Percentiles rank a stretch among this genome's conserved stretches.
phyloP scores from a whole-genome alignment of 2,797 vertebrate genomes.

The Coendou prehensilis region DNA sequence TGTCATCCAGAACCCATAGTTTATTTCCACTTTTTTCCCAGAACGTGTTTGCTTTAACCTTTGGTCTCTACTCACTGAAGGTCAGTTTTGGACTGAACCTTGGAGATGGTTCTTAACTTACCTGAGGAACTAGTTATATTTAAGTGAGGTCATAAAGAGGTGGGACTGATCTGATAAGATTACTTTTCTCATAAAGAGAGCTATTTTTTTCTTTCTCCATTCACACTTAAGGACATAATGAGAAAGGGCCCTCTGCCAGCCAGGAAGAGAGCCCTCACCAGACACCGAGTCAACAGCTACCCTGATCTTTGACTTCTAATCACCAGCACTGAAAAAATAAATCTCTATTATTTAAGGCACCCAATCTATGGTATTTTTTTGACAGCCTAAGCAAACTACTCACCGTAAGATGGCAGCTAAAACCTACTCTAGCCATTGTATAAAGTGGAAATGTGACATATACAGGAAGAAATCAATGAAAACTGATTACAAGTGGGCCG shows the following conservation, averaged over 20 bases:
- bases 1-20: not conserved
- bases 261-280: not conserved
- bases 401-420: not conserved
- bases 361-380: not conserved
- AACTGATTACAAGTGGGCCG: not conserved
- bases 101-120: not conserved
- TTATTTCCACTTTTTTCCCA: not conserved
- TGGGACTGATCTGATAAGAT: not conserved
- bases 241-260: not conserved
- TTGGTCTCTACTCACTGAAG: not conserved
- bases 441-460: not conserved
- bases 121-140: slow-evolving; percentile 17
- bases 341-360: not conserved
- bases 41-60: not conserved
- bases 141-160: not conserved
- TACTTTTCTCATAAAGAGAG: not conserved
- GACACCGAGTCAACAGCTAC: not conserved
- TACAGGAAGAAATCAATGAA: not conserved
- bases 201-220: not conserved
- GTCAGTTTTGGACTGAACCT: not conserved
- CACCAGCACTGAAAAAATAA: slow-evolving; percentile 1
- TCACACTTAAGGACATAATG: not conserved
- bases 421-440: not conserved
- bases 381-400: not conserved
- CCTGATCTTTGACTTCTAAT: not conserved